Conservation (phyloP, 2,797 vertebrate species). For the Intellagama lesueurii region DNA sequence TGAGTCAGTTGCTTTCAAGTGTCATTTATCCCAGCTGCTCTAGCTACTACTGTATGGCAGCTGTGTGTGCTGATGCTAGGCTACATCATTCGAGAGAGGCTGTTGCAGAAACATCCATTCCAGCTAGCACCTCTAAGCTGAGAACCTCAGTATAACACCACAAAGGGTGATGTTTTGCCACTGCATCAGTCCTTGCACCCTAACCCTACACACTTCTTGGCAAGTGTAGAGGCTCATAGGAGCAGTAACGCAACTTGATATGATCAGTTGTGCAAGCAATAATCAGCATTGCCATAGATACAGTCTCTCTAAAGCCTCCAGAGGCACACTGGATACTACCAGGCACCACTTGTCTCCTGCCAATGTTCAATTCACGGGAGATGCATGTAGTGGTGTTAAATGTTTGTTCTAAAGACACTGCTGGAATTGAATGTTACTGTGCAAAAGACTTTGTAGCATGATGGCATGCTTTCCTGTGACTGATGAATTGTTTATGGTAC, state of each 20-base stretch:
- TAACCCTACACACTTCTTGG: background rate
- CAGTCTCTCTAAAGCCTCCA: background rate
- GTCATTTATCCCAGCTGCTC: background rate
- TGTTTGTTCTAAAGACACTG: slow-evolving; percentile 35
- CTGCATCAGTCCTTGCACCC: background rate
- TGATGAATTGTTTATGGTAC: slow-evolving; percentile 67
- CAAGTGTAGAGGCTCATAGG: background rate
- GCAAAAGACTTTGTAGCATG: slow-evolving; percentile 38
- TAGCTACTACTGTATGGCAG: background rate
- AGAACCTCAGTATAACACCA: background rate
- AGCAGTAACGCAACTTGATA: background rate
- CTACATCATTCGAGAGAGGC: background rate
- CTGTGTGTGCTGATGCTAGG: background rate
- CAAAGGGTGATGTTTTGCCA: background rate
- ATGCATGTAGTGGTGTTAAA: background rate
- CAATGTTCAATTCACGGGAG: background rate
- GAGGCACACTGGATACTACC: background rate
- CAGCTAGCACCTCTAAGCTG: background rate
- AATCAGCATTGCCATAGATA: rapidly evolving
- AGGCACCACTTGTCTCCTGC: background rate
- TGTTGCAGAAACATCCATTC: background rate
- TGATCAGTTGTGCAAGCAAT: rapidly evolving
- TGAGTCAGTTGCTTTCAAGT: too few species aligned
- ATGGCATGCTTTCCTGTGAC: slow-evolving; percentile 38
- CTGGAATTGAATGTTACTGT: slow-evolving; percentile 24